Percentiles rank a stretch among this genome's conserved stretches.
These are phyloP conservation scores for Cygnus olor DNA, from an alignment of 2,797 vertebrate species.

Conservation along the genomic window DNA sequence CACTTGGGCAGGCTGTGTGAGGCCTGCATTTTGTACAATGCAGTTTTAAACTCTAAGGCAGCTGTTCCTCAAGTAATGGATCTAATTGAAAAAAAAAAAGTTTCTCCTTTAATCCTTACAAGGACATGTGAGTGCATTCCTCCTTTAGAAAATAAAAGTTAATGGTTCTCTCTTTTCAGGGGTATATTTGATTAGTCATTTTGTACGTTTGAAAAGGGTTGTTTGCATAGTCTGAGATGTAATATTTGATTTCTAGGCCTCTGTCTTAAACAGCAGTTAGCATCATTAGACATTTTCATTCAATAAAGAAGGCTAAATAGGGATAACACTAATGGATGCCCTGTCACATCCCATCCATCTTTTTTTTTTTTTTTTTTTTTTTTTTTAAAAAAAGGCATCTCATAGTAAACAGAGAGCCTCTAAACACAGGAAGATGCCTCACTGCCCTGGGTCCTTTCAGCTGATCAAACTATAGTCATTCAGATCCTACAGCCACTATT, in stretches of 20 bases:
- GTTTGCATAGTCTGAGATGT: not conserved
- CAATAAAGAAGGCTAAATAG: constrained; percentile 28
- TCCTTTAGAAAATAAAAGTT: not conserved
- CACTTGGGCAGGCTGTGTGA: not conserved
- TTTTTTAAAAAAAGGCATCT: not conserved
- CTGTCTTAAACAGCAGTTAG: constrained; percentile 23
- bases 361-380: not conserved
- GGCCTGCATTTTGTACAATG: not conserved
- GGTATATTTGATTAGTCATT: constrained; percentile 22
- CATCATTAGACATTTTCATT: constrained; percentile 37
- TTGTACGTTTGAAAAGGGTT: not conserved
- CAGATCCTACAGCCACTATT: constrained; percentile 19
- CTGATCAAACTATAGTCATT: constrained; percentile 27
- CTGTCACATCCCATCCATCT: constrained; percentile 31
- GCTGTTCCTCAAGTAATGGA: constrained; percentile 34
- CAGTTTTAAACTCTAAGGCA: not conserved
- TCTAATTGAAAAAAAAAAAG: constrained; percentile 15
- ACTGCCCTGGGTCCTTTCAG: not conserved
- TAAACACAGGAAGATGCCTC: not conserved
- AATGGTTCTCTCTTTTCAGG: constrained; percentile 4
- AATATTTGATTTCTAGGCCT: constrained; percentile 24
- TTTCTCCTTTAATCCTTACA: constrained; percentile 4
- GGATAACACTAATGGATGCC: constrained; percentile 18
- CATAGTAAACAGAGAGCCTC: not conserved
- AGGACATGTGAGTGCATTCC: not conserved